Evolutionary conservation across 1,140 invertebrate species (phyloP).

Genomic region (Camponotus floridanus): DNA sequence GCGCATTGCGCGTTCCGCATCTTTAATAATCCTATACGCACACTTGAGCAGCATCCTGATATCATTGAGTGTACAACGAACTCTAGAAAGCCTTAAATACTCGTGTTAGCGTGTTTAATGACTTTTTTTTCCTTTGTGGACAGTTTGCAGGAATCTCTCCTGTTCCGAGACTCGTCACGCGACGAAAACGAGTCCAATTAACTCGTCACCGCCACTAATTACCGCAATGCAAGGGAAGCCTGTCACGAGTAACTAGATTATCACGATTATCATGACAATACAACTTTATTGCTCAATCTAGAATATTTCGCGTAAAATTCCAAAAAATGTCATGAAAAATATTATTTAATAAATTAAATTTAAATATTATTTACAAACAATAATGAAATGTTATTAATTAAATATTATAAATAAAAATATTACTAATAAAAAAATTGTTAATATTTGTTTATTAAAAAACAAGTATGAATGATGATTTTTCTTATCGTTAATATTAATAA

Average conservation of each 20-base stretch:
- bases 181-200: constrained; percentile 83
- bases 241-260: constrained; percentile 74
- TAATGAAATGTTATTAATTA: neutral
- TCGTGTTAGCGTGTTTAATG: constrained; percentile 2
- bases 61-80: constrained; percentile 21
- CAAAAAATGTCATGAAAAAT: neutral
- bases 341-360: too few species aligned
- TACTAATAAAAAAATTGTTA: too few species aligned
- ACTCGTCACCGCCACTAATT: constrained; percentile 82
- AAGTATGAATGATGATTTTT: too few species aligned
- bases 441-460: too few species aligned
- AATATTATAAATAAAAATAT: too few species aligned
- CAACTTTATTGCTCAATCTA: neutral
- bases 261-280: neutral
- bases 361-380: constrained; percentile 3
- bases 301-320: neutral
- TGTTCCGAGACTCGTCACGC: constrained; percentile 75
- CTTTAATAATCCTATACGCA: constrained; percentile 28
- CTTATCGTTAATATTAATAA: too few species aligned
- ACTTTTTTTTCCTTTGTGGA: constrained; percentile 44
- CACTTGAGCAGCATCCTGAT: neutral
- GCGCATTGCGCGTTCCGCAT: neutral
- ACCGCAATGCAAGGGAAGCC: constrained; percentile 73
- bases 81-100: constrained; percentile 22
- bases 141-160: constrained; percentile 68